Percentiles rank a stretch among this genome's conserved stretches.
These are phyloP conservation scores for Temnopleurus reevesii DNA, from an alignment of 53 echinoderm and acorn worm species.

Conservation along the genomic window DNA sequence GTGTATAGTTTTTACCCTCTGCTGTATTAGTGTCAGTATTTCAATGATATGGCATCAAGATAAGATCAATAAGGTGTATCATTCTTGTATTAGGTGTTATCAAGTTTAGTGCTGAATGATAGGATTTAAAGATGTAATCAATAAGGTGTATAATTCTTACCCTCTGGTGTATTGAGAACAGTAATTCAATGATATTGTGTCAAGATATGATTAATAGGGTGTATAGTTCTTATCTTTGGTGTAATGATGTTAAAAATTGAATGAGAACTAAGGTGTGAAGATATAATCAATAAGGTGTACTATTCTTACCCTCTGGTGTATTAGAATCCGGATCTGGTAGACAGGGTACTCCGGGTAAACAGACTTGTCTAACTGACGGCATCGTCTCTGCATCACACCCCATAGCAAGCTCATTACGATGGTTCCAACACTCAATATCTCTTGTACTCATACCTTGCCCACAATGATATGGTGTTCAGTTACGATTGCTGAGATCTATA, in stretches of 20 bases:
- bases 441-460: slow-evolving; percentile 67
- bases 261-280: too few species aligned
- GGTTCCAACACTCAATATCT: slow-evolving; percentile 66
- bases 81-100: too few species aligned
- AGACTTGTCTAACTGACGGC: slow-evolving; percentile 62
- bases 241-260: too few species aligned
- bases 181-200: too few species aligned
- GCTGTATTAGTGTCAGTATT: background rate
- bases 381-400: slow-evolving; percentile 66
- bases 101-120: too few species aligned
- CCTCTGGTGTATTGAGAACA: background rate
- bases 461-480: too few species aligned
- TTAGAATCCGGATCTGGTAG: background rate
- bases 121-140: too few species aligned
- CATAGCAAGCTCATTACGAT: slow-evolving; percentile 38
- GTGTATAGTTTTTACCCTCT: background rate
- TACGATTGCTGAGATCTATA: too few species aligned
- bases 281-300: background rate
- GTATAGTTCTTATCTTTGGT: too few species aligned
- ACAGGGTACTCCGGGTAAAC: slow-evolving; percentile 38
- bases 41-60: too few species aligned
- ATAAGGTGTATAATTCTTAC: background rate
- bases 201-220: too few species aligned
- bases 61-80: too few species aligned
- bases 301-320: background rate